These are phyloP conservation scores for Patiria miniata DNA, from an alignment of 35 echinoderm and acorn worm species.

Conservation along the genomic window DNA sequence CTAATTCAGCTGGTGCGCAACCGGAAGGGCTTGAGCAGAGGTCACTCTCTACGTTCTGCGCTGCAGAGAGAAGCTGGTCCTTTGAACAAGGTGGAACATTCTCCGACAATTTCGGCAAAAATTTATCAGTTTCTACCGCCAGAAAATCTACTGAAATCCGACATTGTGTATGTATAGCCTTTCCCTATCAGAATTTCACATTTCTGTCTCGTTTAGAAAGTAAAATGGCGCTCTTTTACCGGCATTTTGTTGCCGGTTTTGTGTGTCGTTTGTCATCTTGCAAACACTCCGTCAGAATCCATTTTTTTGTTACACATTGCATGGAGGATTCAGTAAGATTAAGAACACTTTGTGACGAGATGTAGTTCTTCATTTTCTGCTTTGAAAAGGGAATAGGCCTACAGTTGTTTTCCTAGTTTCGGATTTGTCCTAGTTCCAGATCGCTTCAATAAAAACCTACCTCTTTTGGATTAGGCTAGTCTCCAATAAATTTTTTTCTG, in stretches of 20 bases:
- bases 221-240: background rate
- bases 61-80: background rate
- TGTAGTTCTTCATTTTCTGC: no score
- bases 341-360: no score
- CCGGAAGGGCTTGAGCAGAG: conserved; percentile 14
- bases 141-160: background rate
- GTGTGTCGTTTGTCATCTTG: background rate
- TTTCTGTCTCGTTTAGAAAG: background rate
- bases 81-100: background rate
- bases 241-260: background rate
- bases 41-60: conserved; percentile 11
- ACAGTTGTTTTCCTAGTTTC: no score
- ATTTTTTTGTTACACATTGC: background rate
- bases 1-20: no score
- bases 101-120: background rate
- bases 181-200: background rate
- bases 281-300: background rate
- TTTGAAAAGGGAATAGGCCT: no score
- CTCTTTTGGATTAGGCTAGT: no score
- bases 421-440: no score
- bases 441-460: no score
- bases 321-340: no score
- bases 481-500: no score
- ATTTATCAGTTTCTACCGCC: background rate
- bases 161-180: conserved; percentile 16